phyloP scores from a whole-genome alignment of 2,113 vertebrate species.

The Grammomys surdaster region DNA sequence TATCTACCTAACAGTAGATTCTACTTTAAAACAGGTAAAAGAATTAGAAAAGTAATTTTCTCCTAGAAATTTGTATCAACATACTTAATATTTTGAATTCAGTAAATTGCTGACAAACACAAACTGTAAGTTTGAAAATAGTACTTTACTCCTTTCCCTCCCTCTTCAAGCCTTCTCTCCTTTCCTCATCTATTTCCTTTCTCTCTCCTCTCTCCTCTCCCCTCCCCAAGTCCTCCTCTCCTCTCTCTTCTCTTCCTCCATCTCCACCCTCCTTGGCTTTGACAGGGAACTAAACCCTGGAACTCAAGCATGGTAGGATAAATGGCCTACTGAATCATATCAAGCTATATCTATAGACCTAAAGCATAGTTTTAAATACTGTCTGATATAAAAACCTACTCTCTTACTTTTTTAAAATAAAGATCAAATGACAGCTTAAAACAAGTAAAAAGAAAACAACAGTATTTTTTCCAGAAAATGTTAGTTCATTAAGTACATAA shows the following conservation, averaged over 20 bases:
- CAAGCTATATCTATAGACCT: not conserved
- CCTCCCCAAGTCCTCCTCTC: too few relatives aligned
- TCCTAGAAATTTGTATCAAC: not conserved
- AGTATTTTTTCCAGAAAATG: not conserved
- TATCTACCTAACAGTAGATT: conserved; percentile 1
- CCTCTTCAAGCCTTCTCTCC: too few relatives aligned
- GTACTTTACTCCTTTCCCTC: not conserved
- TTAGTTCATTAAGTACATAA: not conserved
- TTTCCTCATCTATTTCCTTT: not conserved
- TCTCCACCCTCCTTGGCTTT: not conserved
- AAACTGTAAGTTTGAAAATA: not conserved
- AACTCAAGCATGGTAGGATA: not conserved
- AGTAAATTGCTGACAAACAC: conserved; percentile 30
- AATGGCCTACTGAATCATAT: not conserved
- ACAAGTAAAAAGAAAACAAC: too few relatives aligned
- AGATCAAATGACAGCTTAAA: conserved; percentile 25
- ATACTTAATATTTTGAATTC: not conserved
- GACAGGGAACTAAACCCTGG: not conserved
- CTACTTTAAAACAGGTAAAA: not conserved
- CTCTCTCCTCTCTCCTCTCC: too few relatives aligned
- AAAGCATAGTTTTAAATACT: conserved; percentile 27
- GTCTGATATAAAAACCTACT: not conserved
- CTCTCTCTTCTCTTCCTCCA: not conserved
- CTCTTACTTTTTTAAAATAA: conserved; percentile 21
- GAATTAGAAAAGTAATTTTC: conserved; percentile 30